phyloP scores from a whole-genome alignment of 2,888 invertebrate species.

The Agonum fuliginosum region DNA sequence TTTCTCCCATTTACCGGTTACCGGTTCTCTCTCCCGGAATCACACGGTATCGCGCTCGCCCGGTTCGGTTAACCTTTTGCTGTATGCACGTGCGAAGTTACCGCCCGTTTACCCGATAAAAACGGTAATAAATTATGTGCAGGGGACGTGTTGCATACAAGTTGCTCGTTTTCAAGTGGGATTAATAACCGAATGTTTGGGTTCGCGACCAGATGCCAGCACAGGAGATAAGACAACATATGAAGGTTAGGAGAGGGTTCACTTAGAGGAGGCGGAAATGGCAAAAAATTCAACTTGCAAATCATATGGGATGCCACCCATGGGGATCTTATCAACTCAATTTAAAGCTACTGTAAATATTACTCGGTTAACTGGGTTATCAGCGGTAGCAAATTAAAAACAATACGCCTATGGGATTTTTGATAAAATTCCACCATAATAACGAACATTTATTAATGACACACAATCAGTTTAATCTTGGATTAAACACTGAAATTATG shows the following conservation, averaged over 20 bases:
- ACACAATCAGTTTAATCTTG: too few species aligned
- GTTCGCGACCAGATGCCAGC: not conserved
- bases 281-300: not conserved
- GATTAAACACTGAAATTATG: too few species aligned
- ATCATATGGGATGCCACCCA: not conserved
- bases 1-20: slow-evolving; percentile 17
- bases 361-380: not conserved
- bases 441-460: too few species aligned
- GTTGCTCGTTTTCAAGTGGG: slow-evolving; percentile 48
- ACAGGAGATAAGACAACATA: not conserved
- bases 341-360: not conserved
- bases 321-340: not conserved
- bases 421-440: too few species aligned
- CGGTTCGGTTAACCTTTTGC: slow-evolving; percentile 56
- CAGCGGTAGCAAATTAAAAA: not conserved
- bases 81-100: slow-evolving; percentile 57
- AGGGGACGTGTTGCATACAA: slow-evolving; percentile 51
- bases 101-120: slow-evolving; percentile 56
- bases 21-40: slow-evolving; percentile 18
- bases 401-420: not conserved
- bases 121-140: slow-evolving; percentile 52
- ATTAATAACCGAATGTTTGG: slow-evolving; percentile 47
- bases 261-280: too few species aligned
- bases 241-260: too few species aligned
- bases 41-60: slow-evolving; percentile 33